Evolutionary conservation across 2,888 invertebrate species (phyloP).

Genomic region (Amphipyra tragopoginis): DNA sequence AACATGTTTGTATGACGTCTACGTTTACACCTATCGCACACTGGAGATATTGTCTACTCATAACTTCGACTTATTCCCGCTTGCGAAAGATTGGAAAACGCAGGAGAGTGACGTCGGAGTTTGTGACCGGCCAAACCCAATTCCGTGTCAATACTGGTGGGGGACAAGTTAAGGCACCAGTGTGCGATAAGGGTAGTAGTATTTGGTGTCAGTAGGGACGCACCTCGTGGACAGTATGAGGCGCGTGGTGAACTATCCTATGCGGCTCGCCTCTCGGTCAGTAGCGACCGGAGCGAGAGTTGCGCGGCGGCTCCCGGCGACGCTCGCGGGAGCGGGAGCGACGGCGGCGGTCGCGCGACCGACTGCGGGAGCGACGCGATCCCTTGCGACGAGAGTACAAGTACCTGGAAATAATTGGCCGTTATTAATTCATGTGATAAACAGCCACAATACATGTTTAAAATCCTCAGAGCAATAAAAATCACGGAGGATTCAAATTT

Average conservation of each 20-base stretch:
- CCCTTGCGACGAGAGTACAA: conserved; percentile 93
- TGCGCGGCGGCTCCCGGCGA: conserved; percentile 87
- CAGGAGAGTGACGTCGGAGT: no score
- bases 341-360: conserved; percentile 87
- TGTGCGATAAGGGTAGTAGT: neutral
- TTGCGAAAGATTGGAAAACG: neutral
- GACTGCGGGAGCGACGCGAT: conserved; percentile 78
- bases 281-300: conserved; percentile 90
- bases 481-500: no score
- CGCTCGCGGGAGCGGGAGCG: conserved; percentile 90
- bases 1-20: neutral
- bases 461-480: no score
- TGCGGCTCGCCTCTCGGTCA: conserved; percentile 60
- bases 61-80: neutral
- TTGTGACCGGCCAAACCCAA: no score
- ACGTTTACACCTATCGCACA: neutral
- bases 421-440: neutral
- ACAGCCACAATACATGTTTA: no score
- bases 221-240: conserved; percentile 23
- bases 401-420: conserved; percentile 86
- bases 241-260: neutral
- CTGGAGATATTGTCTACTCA: neutral
- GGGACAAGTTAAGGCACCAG: no score
- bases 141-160: no score
- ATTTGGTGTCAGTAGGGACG: conserved; percentile 6